These are phyloP conservation scores for Oryzias javanicus DNA, from an alignment of 2,113 vertebrate genomes.

Conservation along the genomic window DNA sequence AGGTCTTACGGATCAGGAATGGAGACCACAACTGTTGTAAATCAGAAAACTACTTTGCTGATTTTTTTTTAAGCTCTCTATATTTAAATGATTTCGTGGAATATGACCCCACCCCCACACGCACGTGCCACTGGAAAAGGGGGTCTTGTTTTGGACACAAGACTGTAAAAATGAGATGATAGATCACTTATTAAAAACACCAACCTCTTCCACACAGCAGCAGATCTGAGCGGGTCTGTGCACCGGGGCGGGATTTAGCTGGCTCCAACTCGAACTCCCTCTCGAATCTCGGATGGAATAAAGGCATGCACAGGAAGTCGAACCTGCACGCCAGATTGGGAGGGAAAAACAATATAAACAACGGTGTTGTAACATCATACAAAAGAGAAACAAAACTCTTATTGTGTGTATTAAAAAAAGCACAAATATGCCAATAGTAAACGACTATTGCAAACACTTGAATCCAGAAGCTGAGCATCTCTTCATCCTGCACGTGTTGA, in stretches of 20 bases:
- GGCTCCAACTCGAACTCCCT: conserved; percentile 86
- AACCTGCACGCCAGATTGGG: conserved; percentile 75
- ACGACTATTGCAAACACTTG: not conserved
- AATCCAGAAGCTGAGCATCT: conserved; percentile 1
- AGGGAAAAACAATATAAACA: not conserved
- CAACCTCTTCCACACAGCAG: conserved; percentile 88
- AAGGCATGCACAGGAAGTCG: conserved; percentile 93
- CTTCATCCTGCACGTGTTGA: conserved; percentile 59
- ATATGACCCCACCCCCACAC: no score
- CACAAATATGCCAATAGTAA: not conserved
- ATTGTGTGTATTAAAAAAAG: not conserved
- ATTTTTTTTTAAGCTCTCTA: no score
- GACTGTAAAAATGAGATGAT: no score
- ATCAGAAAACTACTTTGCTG: no score
- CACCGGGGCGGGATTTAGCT: conserved; percentile 81
- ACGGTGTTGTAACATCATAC: not conserved
- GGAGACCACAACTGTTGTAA: no score
- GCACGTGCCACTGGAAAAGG: no score
- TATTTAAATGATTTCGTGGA: no score
- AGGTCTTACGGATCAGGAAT: no score
- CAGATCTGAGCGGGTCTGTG: conserved; percentile 89
- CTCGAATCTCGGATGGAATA: conserved; percentile 89
- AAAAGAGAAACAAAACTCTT: not conserved
- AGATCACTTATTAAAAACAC: not conserved
- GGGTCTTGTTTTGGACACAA: no score